Evolutionary conservation across 2,888 invertebrate species (phyloP), one percentile per base, ranked within the genome.

Genomic region (Harmothoe impar): DNA sequence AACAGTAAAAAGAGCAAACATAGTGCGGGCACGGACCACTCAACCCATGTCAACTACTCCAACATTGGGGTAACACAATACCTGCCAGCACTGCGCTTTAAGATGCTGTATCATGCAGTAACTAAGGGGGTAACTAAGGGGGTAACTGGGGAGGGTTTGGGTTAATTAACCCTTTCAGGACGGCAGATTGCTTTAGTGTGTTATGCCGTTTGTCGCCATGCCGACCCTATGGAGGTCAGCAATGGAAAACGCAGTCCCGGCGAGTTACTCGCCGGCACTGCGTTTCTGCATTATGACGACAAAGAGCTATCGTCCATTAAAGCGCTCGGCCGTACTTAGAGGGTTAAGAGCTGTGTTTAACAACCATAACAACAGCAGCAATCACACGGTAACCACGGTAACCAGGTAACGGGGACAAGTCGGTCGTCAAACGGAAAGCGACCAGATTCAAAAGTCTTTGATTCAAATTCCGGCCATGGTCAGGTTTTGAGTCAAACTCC

Each of bases 391-490:
- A 81, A 81, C 81, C 81, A 81, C 0, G 33, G 81, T 81, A 43
- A 81, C 43, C 0, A 20, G 81, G 23, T 81, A 43, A 81, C 43
- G 17, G 43, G 81, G 23, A 81, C 15, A 35, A 1, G 33, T 33
- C 33, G 10, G 25, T 81, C 77, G 77, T 81, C 1, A 31, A 29
- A n/a, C 5, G 17, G 33, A 81, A 81, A 43, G 25, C 33, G 20
- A 81, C 81, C 81, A 81, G 81, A 81, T 81, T 81, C 81, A 81
- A 81, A 35, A 81, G 81, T 81, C 62, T n/a, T 29, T 35, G 81
- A 81, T 43, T 35, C 33, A 62, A 62, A 20, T 62, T 62, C 62
- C 20, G 62, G 62, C 62, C 3, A 15, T 1, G n/a, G 3, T 62
- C 23, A 62, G n/a, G 7, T 5, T n/a, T n/a, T n/a, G n/a, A 62